These are phyloP conservation scores for Therioaphis trifolii DNA, from an alignment of 2,888 invertebrate genomes.

Conservation along the genomic window DNA sequence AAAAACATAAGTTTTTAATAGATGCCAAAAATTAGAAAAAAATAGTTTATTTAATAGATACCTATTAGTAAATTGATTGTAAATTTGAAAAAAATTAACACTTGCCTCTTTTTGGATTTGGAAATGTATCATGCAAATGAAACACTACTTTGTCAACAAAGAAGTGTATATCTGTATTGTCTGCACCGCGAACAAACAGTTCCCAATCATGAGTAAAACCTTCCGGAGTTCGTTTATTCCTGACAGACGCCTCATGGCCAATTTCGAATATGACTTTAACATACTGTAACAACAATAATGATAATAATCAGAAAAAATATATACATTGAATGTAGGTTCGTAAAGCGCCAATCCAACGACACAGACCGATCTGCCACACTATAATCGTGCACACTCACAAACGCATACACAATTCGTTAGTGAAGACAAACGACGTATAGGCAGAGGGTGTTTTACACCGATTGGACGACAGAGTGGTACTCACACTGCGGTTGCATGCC, in stretches of 20 bases:
- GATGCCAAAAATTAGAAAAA: not conserved
- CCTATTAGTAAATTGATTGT: not conserved
- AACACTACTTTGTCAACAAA: conserved; percentile 94
- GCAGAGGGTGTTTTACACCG: too few species aligned
- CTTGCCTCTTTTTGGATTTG: conserved; percentile 89
- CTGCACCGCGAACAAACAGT: conserved; percentile 89
- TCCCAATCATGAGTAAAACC: conserved; percentile 99
- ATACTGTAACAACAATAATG: conserved; percentile 67
- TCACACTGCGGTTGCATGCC: not conserved
- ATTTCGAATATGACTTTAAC: conserved; percentile 89
- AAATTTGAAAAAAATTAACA: conserved; percentile 17
- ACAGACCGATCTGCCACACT: too few species aligned
- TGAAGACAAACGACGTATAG: too few species aligned
- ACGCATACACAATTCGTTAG: too few species aligned
- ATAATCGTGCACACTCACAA: too few species aligned
- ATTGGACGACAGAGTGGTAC: not conserved
- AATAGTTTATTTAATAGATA: not conserved
- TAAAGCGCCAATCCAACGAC: too few species aligned
- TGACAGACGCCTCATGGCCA: conserved; percentile 88
- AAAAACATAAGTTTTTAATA: not conserved
- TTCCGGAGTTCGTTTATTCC: conserved; percentile 84
- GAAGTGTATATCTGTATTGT: conserved; percentile 86
- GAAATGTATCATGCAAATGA: conserved; percentile 90
- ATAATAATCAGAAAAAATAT: too few species aligned
- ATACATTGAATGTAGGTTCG: too few species aligned